Percentiles rank a stretch among this genome's conserved stretches.
Conservation (phyloP, 2,797 vertebrate species). For the Sebastes itinus region DNA sequence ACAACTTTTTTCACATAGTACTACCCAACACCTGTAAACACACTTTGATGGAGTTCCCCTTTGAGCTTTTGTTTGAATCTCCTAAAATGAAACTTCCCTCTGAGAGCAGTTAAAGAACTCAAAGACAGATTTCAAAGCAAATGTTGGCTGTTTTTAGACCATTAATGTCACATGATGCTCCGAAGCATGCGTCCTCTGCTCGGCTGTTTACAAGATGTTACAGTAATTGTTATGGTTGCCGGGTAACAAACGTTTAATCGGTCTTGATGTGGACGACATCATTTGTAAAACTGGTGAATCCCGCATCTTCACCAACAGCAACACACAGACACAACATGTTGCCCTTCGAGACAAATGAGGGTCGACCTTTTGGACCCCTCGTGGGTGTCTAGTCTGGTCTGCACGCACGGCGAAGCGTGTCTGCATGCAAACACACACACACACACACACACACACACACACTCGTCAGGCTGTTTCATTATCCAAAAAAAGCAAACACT, state of each 20-base stretch:
- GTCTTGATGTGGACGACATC: neutral
- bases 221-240: slow-evolving; percentile 5
- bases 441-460: neutral
- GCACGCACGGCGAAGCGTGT: slow-evolving; percentile 38
- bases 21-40: too few species aligned
- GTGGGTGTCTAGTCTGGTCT: slow-evolving; percentile 44
- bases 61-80: too few species aligned
- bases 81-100: neutral
- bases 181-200: neutral
- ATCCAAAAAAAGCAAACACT: slow-evolving; percentile 53
- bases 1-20: too few species aligned
- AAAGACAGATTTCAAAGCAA: neutral
- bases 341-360: slow-evolving; percentile 3
- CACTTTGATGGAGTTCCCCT: too few species aligned
- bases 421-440: neutral
- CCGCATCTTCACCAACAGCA: neutral
- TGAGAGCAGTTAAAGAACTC: neutral
- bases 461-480: slow-evolving; percentile 6
- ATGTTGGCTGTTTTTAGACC: neutral
- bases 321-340: slow-evolving; percentile 7
- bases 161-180: neutral
- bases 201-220: neutral
- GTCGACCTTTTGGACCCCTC: slow-evolving; percentile 18
- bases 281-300: neutral
- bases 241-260: slow-evolving; percentile 1